Base-by-base conservation (phyloP, 2,888 invertebrate genomes). In the Parochlus steinenii region DNA sequence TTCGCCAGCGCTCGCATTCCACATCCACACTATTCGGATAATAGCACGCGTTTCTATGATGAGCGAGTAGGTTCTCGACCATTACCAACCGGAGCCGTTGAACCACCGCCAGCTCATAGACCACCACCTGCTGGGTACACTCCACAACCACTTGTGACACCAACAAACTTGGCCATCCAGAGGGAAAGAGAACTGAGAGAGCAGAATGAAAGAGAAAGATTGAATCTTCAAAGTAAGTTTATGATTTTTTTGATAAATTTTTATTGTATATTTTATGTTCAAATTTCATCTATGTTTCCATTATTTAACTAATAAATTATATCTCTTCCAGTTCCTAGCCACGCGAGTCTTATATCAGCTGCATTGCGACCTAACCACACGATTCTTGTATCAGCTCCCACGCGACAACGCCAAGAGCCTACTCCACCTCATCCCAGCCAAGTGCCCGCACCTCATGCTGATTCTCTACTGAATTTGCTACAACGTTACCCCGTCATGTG, bases 401-500 rank as follows among this genome's bases (percentile, higher is more conserved):
- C 42, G 20, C 58, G 56, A 42, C 17, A 31, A 5, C 11, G 18
- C 5, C 33, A 38, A 30, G 44, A 56, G 27, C 44, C 50, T 3
- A 47, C 47, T 27, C 78, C 78, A 48, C 73, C 78, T 46, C 76
- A 77, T 59, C 76, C 76, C 40, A 70, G 72, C 48, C 82, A 78
- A 60, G 78, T 79, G 46, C 79, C 82, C 45, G 6, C 19, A 3
- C 74, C 79, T 37, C 83, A 82, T 53, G 80, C 79, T 5, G 85
- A 86, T 58, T 78, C 81, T 36, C 62, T 86, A 44, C 69, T 82
- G 44, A 81, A 78, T 65, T 57, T 87, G 35, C 63, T 87, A 6
- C 73, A 90, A 74, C 76, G 86, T 39, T 92, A 92, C 60, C 93
- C 93, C 7, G 81, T 92, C 29, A 86, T 93, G 81, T 97, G 97